A percentile compares a stretch with the other conserved stretches of the same genome.
phyloP scores from a whole-genome alignment of 1,140 invertebrate species.

The Trichonephila clavata region DNA sequence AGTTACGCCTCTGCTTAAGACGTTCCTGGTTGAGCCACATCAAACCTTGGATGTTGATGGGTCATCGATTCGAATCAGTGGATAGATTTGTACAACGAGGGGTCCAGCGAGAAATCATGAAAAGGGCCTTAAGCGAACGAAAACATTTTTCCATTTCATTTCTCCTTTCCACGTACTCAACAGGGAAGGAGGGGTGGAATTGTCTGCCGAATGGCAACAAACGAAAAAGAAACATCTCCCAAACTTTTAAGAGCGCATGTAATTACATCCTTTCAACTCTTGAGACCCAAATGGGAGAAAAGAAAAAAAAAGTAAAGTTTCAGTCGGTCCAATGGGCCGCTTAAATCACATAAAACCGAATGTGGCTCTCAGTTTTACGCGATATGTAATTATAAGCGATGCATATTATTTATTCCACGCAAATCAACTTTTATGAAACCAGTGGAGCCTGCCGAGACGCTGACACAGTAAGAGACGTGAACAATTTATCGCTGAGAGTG shows the following conservation, averaged over 20 bases:
- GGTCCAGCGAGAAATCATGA: background rate
- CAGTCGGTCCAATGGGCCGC: too few species aligned
- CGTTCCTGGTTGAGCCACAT: too few species aligned
- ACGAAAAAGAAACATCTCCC: background rate
- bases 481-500: conserved; percentile 50
- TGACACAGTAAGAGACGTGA: conserved; percentile 39
- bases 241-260: background rate
- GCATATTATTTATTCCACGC: conserved; percentile 4
- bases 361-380: background rate
- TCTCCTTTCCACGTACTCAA: background rate
- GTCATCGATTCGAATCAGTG: too few species aligned
- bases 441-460: background rate
- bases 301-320: background rate
- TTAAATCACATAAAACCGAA: background rate
- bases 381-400: background rate
- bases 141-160: background rate
- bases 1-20: too few species aligned
- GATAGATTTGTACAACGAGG: too few species aligned
- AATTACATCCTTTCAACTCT: conserved; percentile 1
- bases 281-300: background rate
- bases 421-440: conserved; percentile 41
- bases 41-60: too few species aligned
- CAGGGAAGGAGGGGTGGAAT: background rate
- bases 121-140: background rate
- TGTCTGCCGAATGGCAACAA: background rate